Conservation (phyloP, 2,113 vertebrate species). For the Triplophysa tibetana region DNA sequence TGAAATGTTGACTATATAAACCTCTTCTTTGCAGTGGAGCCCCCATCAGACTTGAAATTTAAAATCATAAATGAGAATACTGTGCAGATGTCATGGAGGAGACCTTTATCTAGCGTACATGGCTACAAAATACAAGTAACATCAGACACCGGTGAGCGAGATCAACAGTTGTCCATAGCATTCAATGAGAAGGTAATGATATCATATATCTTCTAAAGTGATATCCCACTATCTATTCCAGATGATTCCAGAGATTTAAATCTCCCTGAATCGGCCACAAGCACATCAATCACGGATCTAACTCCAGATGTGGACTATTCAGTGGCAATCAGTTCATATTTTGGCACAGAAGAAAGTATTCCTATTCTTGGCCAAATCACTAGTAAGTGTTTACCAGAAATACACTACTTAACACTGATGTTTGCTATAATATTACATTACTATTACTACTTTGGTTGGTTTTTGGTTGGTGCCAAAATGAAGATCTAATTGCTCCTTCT, state of each 20-base stretch:
- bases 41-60: conserved; percentile 97
- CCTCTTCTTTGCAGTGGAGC: conserved; percentile 89
- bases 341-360: conserved; percentile 87
- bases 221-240: conserved; percentile 63
- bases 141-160: conserved; percentile 84
- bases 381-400: conserved; percentile 78
- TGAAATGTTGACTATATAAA: conserved; percentile 27
- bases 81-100: conserved; percentile 96
- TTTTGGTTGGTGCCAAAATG: no score
- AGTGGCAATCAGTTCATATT: conserved; percentile 87
- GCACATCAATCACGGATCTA: conserved; percentile 85
- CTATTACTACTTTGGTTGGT: no score
- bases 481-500: conserved; percentile 47
- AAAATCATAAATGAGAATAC: conserved; percentile 98
- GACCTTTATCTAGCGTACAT: conserved; percentile 81
- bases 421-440: no score
- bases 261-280: conserved; percentile 79
- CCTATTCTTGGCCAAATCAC: conserved; percentile 94
- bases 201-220: background rate
- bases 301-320: conserved; percentile 86
- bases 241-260: conserved; percentile 89
- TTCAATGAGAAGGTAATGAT: background rate
- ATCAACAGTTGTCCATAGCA: background rate
- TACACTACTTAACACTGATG: no score
- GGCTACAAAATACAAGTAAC: conserved; percentile 92